Evolutionary conservation across 2,797 vertebrate species (phyloP).

Genomic region (Cuculus canorus): DNA sequence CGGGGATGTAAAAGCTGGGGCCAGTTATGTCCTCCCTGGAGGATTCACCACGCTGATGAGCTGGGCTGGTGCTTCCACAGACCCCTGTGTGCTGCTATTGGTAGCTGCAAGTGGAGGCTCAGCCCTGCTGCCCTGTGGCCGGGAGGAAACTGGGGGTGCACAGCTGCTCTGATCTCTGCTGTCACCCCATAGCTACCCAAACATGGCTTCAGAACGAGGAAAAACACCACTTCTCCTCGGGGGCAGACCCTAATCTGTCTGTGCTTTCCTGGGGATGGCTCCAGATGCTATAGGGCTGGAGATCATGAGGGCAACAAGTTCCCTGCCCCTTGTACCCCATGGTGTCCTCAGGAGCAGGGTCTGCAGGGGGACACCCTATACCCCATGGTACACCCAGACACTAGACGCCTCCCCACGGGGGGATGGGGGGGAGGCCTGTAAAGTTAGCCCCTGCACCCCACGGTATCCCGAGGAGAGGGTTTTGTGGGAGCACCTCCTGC

Average conservation of each 20-base stretch:
- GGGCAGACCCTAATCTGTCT: not conserved
- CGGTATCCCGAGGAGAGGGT: too few relatives aligned
- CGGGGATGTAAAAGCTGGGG: not conserved
- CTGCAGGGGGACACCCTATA: not conserved
- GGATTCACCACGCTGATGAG: not conserved
- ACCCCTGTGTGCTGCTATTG: not conserved
- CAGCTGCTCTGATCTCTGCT: accelerated
- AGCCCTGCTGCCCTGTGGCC: accelerated
- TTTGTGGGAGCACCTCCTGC: not conserved
- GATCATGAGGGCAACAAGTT: not conserved
- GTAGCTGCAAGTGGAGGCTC: accelerated
- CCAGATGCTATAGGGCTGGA: not conserved
- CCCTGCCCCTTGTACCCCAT: not conserved
- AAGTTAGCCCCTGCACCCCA: not conserved
- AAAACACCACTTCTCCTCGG: not conserved
- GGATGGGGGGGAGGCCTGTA: too few relatives aligned
- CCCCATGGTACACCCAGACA: accelerated
- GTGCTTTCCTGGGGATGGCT: too few relatives aligned
- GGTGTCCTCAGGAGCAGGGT: accelerated
- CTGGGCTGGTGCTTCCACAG: not conserved
- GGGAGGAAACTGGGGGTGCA: not conserved
- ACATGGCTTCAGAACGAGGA: not conserved
- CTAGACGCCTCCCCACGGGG: too few relatives aligned
- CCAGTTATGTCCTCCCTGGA: not conserved
- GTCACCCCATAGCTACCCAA: not conserved